phyloP scores from a whole-genome alignment of 2,797 vertebrate genomes.

The Pipistrellus kuhlii region DNA sequence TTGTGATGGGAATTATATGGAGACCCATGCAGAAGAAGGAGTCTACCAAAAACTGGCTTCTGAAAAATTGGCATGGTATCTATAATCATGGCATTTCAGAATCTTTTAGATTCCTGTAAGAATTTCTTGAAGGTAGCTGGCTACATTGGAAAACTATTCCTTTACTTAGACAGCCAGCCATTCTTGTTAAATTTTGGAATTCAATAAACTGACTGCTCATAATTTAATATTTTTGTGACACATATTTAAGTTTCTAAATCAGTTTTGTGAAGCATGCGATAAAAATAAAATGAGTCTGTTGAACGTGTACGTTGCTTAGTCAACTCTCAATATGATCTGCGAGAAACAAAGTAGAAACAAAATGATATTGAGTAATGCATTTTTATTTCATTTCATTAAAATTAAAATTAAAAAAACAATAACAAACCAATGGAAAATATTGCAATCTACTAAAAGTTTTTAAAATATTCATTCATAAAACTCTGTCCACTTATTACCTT shows the following conservation, averaged over 20 bases:
- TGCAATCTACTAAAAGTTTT: neutral
- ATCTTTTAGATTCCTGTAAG: neutral
- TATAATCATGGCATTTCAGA: neutral
- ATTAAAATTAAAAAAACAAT: neutral
- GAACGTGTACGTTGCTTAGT: conserved; percentile 38
- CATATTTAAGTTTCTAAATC: conserved; percentile 73
- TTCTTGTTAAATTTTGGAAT: conserved; percentile 55
- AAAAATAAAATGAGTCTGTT: conserved; percentile 78
- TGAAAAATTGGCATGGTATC: neutral
- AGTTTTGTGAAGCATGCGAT: conserved; percentile 65
- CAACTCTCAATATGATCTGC: conserved; percentile 56
- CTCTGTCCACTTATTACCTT: neutral
- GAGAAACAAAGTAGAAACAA: conserved; percentile 55
- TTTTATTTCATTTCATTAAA: conserved; percentile 24
- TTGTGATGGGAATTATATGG: neutral
- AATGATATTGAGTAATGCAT: neutral
- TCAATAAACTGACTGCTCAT: conserved; percentile 53
- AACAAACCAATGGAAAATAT: neutral
- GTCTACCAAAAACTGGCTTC: neutral
- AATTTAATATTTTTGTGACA: conserved; percentile 74
- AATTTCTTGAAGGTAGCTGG: neutral
- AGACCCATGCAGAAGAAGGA: neutral
- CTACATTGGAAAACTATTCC: conserved; percentile 6
- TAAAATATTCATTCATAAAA: neutral
- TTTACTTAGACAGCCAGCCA: conserved; percentile 9